Percentiles rank a stretch among this genome's conserved stretches.
phyloP scores from a whole-genome alignment of 2,113 vertebrate species.

The Odocoileus virginianus region DNA sequence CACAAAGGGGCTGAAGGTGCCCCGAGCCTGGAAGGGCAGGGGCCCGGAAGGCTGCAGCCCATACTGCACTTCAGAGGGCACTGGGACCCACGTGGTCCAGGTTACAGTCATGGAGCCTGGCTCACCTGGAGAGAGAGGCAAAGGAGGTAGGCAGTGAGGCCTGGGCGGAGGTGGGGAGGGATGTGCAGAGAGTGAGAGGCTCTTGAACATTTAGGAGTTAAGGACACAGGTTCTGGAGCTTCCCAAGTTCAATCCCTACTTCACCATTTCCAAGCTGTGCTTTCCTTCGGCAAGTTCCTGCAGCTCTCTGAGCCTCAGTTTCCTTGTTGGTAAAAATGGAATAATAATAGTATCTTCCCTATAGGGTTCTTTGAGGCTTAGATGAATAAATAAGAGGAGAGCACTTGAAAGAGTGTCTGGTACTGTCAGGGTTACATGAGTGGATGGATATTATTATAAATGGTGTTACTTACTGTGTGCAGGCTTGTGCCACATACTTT shows the following conservation, averaged over 20 bases:
- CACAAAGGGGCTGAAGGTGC: conserved; percentile 78
- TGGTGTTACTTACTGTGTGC: too few relatives aligned
- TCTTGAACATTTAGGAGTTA: background rate
- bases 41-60: conserved; percentile 68
- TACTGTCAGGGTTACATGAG: background rate
- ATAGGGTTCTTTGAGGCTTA: background rate
- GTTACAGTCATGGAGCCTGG: conserved; percentile 86
- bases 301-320: background rate
- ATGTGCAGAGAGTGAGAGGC: background rate
- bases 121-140: conserved; percentile 54
- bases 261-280: background rate
- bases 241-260: background rate
- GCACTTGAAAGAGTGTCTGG: background rate
- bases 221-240: background rate
- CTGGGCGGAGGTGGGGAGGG: background rate
- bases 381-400: background rate
- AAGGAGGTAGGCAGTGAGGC: background rate
- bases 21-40: conserved; percentile 78
- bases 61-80: conserved; percentile 84
- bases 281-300: background rate
- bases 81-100: conserved; percentile 85
- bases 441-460: background rate
- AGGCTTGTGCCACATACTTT: background rate
- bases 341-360: background rate
- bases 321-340: background rate